phyloP scores from a whole-genome alignment of 2,797 vertebrate genomes.

The Nasua narica region DNA sequence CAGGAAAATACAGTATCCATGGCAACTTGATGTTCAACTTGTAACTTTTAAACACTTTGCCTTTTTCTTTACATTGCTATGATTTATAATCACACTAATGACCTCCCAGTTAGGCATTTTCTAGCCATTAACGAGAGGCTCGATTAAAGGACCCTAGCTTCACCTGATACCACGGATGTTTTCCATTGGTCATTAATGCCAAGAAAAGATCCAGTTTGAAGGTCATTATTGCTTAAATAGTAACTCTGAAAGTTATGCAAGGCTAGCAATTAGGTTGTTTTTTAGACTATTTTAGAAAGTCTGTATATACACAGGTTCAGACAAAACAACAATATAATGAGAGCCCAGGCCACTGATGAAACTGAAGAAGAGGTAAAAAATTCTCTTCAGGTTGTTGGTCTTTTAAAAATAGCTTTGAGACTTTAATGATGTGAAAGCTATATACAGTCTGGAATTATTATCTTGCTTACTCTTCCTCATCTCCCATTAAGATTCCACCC shows the following conservation, averaged over 20 bases:
- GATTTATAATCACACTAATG: conserved; percentile 77
- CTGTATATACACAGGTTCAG: conserved; percentile 70
- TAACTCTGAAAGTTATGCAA: conserved; percentile 72
- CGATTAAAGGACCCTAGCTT: conserved; percentile 69
- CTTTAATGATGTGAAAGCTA: conserved; percentile 52
- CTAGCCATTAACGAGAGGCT: conserved; percentile 71
- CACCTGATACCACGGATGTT: conserved; percentile 70
- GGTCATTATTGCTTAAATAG: conserved; percentile 82
- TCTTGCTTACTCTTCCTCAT: conserved; percentile 52
- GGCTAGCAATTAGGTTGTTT: conserved; percentile 72
- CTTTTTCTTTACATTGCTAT: conserved; percentile 76
- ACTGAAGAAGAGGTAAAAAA: conserved; percentile 45
- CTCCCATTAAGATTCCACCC: conserved; percentile 62
- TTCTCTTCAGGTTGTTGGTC: conserved; percentile 27
- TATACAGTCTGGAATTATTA: conserved; percentile 49
- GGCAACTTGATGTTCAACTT: conserved; percentile 68
- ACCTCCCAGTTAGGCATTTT: conserved; percentile 75
- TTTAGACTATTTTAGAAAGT: conserved; percentile 74
- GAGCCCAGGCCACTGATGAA: conserved; percentile 62
- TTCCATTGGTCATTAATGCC: conserved; percentile 78
- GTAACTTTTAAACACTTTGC: conserved; percentile 59
- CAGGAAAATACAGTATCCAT: conserved; percentile 62
- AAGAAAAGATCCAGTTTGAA: conserved; percentile 77
- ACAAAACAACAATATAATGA: conserved; percentile 68
- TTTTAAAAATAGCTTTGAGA: conserved; percentile 59